Evolutionary conservation across 2,113 vertebrate species (phyloP), one percentile per base, ranked within the genome.

Genomic region (Pontoporia blainvillei): DNA sequence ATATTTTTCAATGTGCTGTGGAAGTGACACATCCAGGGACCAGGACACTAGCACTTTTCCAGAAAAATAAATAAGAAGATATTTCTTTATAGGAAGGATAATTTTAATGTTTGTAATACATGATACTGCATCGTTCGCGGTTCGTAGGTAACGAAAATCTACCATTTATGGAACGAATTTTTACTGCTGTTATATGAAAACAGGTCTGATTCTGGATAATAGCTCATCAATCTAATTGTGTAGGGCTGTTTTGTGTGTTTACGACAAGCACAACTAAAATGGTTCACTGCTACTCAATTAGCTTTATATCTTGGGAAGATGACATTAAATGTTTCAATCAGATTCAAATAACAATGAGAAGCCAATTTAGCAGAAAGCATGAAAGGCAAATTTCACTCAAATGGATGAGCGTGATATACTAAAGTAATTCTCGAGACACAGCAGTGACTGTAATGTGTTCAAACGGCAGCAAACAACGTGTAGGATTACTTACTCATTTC

Each of bases 221-320:
- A 81, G 27, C 12, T 89, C 90, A 91, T 86, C 49, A 86, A 69
- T 81, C 49, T 78, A 44, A 72, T 59, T 92, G 25, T 46, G 29
- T 39, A 92, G 36, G 71, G 20, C 39, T 87, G 21, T 86, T 31
- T 89, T 73, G 27, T 52, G 14, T 78, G 31, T 76, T 93, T 81
- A 86, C 34, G 59, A 29, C 8, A 79, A 14, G 1, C 25, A 85
- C 86, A 62, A 84, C 34, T 96, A 79, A 98, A 97, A 44, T 81
- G 79, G 61, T 66, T 91, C 31, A 69, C 41, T 96, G 41, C 75
- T 87, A 49, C 15, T 27, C 46, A 86, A 84, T 90, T 89, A 93
- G n/a, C 72, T 97, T 97, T 96, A 59, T 86, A 90, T 17, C 66
- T 86, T 49, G 36, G 82, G 67, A 97, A 86, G 15, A 98, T 84